A percentile compares a stretch with the other conserved stretches of the same genome.
These are phyloP conservation scores for Artemia sp. DNA, from an alignment of 2,888 invertebrate genomes.

Conservation along the genomic window DNA sequence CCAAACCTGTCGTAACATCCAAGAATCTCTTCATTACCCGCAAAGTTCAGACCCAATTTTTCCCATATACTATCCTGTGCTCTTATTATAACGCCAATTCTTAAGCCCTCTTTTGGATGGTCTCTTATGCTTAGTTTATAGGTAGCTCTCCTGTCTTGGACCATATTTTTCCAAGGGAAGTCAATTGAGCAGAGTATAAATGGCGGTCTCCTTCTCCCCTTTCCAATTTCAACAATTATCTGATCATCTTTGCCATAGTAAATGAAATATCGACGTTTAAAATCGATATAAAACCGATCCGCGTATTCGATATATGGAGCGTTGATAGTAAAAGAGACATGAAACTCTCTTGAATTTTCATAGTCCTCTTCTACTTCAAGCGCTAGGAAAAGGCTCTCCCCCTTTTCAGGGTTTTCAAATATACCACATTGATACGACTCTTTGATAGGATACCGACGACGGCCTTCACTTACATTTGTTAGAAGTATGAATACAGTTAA, in stretches of 20 bases:
- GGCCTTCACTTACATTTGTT: background rate
- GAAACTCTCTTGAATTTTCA: background rate
- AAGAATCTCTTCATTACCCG: background rate
- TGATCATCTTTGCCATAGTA: background rate
- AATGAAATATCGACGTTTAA: background rate
- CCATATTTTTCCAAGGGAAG: background rate
- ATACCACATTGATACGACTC: background rate
- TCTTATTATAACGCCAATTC: background rate
- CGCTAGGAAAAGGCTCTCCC: background rate
- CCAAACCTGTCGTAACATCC: background rate
- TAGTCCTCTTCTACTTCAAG: background rate
- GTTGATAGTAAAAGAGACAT: background rate
- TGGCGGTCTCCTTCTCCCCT: background rate
- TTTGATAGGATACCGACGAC: background rate
- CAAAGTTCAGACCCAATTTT: background rate
- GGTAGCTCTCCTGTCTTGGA: background rate
- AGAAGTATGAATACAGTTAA: no score
- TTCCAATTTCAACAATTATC: background rate
- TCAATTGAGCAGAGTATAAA: conserved; percentile 1
- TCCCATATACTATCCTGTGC: background rate
- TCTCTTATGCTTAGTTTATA: background rate
- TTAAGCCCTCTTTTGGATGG: background rate
- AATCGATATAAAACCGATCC: background rate
- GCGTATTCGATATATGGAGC: background rate
- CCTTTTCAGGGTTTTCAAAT: background rate